Evolutionary conservation across 2,797 vertebrate genomes (phyloP).

Genomic region (Cuculus canorus): DNA sequence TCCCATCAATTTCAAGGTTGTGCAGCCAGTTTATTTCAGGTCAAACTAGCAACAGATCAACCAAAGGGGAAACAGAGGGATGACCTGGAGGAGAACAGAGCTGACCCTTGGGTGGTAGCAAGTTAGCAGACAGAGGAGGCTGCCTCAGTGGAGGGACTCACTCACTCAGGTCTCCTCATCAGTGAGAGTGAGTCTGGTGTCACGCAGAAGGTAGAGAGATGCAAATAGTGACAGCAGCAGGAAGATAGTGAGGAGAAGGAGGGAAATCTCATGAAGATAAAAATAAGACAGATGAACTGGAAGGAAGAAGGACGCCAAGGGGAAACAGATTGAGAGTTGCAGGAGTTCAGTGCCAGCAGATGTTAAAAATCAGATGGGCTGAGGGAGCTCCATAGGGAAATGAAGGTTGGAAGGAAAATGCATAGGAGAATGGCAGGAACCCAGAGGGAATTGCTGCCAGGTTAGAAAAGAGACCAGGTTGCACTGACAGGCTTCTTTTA

Average conservation of each 20-base stretch:
- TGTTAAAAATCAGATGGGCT: slow-evolving; percentile 50
- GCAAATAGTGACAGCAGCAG: neutral
- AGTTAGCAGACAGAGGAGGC: neutral
- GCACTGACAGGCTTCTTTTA: slow-evolving; percentile 46
- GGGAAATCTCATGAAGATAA: slow-evolving; percentile 50
- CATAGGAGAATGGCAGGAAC: slow-evolving; percentile 40
- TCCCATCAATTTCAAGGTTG: neutral
- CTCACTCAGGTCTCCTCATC: neutral
- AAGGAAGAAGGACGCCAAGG: slow-evolving; percentile 62
- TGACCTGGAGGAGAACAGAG: neutral
- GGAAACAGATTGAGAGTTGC: slow-evolving; percentile 65
- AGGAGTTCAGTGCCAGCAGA: slow-evolving; percentile 69
- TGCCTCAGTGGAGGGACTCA: neutral
- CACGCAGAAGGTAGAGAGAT: neutral
- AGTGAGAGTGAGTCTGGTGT: neutral
- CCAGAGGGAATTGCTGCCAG: slow-evolving; percentile 50
- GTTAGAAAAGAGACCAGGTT: slow-evolving; percentile 59
- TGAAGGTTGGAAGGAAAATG: slow-evolving; percentile 57
- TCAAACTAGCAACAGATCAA: neutral
- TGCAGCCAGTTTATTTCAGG: neutral
- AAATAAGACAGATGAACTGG: slow-evolving; percentile 65
- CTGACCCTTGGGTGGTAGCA: neutral
- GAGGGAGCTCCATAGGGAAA: slow-evolving; percentile 50
- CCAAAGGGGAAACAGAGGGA: neutral
- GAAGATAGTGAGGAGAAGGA: neutral